phyloP scores from a whole-genome alignment of 2,113 vertebrate species.

The Crotalus tigris region DNA sequence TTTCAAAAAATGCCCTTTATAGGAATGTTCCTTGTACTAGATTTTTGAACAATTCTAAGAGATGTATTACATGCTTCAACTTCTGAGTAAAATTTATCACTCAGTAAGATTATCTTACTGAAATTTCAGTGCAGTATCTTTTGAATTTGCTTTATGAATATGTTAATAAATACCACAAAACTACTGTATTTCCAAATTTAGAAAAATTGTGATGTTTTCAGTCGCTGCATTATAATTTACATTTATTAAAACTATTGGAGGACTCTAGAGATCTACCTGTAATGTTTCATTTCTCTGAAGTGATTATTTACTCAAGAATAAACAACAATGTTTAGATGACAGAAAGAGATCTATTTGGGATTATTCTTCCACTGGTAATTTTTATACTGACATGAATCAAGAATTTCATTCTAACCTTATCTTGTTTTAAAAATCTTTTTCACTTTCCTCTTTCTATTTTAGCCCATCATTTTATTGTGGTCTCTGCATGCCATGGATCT shows the following conservation, averaged over 20 bases:
- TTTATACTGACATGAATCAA: not conserved
- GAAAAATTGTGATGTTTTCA: not conserved
- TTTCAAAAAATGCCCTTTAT: not conserved
- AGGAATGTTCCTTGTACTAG: not conserved
- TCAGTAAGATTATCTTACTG: too few relatives aligned
- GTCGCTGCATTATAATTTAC: not conserved
- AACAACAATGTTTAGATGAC: not conserved
- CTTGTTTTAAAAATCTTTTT: not conserved
- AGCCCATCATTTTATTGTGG: conserved; percentile 65
- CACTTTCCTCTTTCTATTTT: conserved; percentile 29
- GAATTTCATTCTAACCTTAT: not conserved
- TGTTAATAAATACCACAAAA: not conserved
- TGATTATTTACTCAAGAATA: not conserved
- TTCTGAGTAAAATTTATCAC: not conserved
- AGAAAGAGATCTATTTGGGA: not conserved
- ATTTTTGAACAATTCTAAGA: not conserved
- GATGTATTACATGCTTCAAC: not conserved
- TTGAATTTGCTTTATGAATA: not conserved
- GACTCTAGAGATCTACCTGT: not conserved
- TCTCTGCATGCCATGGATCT: conserved; percentile 71
- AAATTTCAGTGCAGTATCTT: not conserved
- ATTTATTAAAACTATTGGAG: not conserved
- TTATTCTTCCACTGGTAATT: not conserved
- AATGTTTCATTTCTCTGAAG: not conserved
- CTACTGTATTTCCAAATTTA: not conserved